A percentile compares a stretch with the other conserved stretches of the same genome.
These are phyloP conservation scores for Dolichotis patagonum DNA, from an alignment of 2,113 vertebrate species.

Conservation along the genomic window DNA sequence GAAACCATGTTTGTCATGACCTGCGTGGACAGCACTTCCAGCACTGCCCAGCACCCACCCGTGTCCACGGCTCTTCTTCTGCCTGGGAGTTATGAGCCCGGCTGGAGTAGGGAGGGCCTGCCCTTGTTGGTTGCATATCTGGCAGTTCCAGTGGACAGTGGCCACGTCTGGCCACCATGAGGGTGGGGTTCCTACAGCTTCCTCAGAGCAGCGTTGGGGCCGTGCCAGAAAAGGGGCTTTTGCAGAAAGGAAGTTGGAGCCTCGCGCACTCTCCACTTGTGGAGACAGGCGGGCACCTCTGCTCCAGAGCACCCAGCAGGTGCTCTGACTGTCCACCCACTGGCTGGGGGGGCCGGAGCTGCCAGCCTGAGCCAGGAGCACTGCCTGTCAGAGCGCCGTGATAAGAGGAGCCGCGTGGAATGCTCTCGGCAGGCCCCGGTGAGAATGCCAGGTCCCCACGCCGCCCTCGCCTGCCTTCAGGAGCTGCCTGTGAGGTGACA, in stretches of 20 bases:
- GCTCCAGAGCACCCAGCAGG: neutral
- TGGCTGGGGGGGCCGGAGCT: rapidly evolving
- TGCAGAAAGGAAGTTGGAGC: rapidly evolving
- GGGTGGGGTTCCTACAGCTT: neutral
- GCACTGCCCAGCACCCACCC: rapidly evolving
- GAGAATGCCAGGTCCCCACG: rapidly evolving
- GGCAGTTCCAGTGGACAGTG: rapidly evolving
- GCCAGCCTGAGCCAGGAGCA: rapidly evolving
- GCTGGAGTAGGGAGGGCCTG: neutral
- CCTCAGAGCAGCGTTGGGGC: no score
- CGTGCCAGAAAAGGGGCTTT: rapidly evolving
- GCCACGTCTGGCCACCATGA: neutral
- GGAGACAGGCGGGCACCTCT: neutral
- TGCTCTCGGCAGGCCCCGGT: rapidly evolving
- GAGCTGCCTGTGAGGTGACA: rapidly evolving
- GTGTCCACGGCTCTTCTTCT: rapidly evolving
- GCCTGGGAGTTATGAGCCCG: neutral
- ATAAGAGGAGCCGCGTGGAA: neutral
- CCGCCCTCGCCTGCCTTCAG: neutral
- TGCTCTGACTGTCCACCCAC: neutral
- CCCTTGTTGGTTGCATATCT: rapidly evolving
- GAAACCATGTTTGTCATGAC: rapidly evolving
- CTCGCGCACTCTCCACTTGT: rapidly evolving
- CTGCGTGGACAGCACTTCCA: neutral
- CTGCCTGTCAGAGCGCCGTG: no score